A percentile compares a stretch with the other conserved stretches of the same genome.
These are phyloP conservation scores for Urocyon cinereoargenteus DNA, from an alignment of 2,797 vertebrate genomes.

Conservation along the genomic window DNA sequence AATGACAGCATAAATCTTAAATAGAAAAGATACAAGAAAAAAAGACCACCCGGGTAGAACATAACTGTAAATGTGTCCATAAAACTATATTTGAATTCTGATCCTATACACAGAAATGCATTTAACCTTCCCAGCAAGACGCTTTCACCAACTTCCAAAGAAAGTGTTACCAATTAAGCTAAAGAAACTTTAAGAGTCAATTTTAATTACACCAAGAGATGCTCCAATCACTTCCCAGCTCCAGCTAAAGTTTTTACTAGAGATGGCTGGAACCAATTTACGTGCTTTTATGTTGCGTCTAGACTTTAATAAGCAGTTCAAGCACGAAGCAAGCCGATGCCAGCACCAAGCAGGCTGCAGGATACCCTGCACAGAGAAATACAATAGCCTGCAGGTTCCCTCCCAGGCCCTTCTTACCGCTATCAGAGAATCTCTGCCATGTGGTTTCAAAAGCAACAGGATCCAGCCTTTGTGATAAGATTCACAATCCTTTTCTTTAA, in stretches of 20 bases:
- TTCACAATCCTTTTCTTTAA: conserved; percentile 41
- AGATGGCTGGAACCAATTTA: conserved; percentile 93
- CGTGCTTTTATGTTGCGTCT: conserved; percentile 98
- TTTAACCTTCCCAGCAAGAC: conserved; percentile 90
- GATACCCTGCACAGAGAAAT: conserved; percentile 77
- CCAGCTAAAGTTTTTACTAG: conserved; percentile 90
- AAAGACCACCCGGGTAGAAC: conserved; percentile 91
- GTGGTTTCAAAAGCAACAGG: conserved; percentile 23
- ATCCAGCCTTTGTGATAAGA: conserved; percentile 60
- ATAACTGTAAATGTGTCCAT: conserved; percentile 90
- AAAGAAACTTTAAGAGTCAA: conserved; percentile 90
- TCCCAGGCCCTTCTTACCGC: conserved; percentile 68
- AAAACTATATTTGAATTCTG: conserved; percentile 90
- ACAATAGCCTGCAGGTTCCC: conserved; percentile 72
- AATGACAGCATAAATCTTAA: conserved; percentile 91
- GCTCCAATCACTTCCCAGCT: conserved; percentile 90
- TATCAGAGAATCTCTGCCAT: conserved; percentile 69
- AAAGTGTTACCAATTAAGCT: conserved; percentile 90
- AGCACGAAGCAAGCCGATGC: conserved; percentile 88
- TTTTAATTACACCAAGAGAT: conserved; percentile 90
- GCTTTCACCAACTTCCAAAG: conserved; percentile 88
- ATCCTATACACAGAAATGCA: conserved; percentile 89
- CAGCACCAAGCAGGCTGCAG: conserved; percentile 89
- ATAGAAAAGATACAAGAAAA: conserved; percentile 88
- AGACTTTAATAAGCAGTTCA: conserved; percentile 99